These are phyloP conservation scores for Sebastes umbrosus DNA, from an alignment of 2,797 vertebrate genomes.

Conservation along the genomic window DNA sequence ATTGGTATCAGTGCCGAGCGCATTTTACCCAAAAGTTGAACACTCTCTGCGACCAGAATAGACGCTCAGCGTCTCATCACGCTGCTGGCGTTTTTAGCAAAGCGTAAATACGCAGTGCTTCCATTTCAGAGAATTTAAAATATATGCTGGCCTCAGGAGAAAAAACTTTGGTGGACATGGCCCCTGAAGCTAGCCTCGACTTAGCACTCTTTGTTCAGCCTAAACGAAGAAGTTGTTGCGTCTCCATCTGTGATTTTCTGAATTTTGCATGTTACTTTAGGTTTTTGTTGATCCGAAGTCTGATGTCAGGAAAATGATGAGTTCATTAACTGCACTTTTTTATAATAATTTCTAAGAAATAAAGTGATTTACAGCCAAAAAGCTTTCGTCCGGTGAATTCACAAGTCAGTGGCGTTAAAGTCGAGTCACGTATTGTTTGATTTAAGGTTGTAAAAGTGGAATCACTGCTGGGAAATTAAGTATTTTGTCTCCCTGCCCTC, in stretches of 20 bases:
- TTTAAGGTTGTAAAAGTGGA: background rate
- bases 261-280: background rate
- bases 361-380: background rate
- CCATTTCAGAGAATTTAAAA: no score
- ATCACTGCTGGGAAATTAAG: background rate
- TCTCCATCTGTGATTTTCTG: background rate
- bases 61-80: no score
- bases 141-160: accelerated
- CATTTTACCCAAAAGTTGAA: no score
- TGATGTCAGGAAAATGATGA: no score
- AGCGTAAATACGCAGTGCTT: accelerated
- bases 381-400: background rate
- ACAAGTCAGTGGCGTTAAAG: background rate
- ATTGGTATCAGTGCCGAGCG: no score
- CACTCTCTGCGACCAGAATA: no score
- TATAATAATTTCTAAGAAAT: background rate
- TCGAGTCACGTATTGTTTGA: background rate
- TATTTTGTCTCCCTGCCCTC: background rate
- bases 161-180: no score
- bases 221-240: background rate
- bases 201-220: no score
- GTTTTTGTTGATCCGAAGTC: no score
- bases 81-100: no score
- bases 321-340: background rate
- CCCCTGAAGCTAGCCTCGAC: no score